Evolutionary conservation across 2,888 invertebrate genomes (phyloP).

Genomic region (Thereva nobilitata): DNA sequence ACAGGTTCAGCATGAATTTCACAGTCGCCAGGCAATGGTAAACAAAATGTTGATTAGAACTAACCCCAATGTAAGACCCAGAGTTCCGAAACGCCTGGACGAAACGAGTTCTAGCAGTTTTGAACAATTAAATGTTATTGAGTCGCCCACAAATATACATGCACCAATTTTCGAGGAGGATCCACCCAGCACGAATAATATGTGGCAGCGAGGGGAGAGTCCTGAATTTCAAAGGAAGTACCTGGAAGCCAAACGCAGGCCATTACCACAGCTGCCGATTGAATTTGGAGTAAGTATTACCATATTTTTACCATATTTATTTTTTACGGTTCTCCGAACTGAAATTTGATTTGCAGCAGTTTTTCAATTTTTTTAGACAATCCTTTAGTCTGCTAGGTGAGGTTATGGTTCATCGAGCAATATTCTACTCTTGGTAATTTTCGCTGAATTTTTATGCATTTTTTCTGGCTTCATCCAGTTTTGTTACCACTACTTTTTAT

Average conservation of each 20-base stretch:
- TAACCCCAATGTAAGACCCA: conserved; percentile 28
- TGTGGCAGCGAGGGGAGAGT: conserved; percentile 27
- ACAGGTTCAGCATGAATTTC: conserved; percentile 16
- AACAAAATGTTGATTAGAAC: conserved; percentile 20
- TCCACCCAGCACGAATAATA: conserved; percentile 14
- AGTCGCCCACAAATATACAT: conserved; percentile 15
- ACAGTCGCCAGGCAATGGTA: conserved; percentile 1
- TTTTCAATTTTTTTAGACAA: no score
- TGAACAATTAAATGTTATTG: conserved; percentile 46
- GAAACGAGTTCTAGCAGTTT: conserved; percentile 48
- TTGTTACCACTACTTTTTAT: no score
- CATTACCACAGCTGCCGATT: conserved; percentile 43
- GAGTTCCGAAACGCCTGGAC: conserved; percentile 38
- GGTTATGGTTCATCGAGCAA: no score
- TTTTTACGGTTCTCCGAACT: not conserved
- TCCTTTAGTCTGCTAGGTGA: no score
- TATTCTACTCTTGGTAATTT: no score
- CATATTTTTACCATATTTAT: not conserved
- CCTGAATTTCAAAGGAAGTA: conserved; percentile 35
- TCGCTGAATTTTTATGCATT: no score
- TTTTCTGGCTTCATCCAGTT: no score
- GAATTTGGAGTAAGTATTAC: conserved; percentile 42
- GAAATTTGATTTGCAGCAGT: no score
- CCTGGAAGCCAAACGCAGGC: conserved; percentile 42
- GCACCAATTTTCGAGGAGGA: conserved; percentile 4